phyloP scores from a whole-genome alignment of 2,888 invertebrate genomes.

The Drosophila anomalata region DNA sequence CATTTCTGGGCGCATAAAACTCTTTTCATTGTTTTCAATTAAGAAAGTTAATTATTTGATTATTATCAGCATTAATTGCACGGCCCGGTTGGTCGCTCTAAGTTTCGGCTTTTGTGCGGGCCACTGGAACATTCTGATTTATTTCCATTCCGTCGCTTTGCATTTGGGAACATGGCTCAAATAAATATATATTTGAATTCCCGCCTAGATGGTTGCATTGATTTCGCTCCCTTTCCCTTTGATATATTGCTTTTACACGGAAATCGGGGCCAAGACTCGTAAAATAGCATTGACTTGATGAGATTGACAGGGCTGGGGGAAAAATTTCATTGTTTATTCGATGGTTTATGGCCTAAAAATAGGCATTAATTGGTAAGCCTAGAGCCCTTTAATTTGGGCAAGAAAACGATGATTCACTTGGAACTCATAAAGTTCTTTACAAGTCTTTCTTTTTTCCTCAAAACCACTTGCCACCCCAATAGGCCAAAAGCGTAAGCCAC shows the following conservation, averaged over 20 bases:
- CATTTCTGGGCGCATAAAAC: constrained; percentile 60
- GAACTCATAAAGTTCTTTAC: not conserved
- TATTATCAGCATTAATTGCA: constrained; percentile 81
- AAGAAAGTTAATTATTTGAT: constrained; percentile 82
- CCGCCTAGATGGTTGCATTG: constrained; percentile 40
- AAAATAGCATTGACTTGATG: constrained; percentile 25
- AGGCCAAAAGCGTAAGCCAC: not conserved
- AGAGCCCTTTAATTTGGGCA: not conserved
- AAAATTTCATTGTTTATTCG: constrained; percentile 21
- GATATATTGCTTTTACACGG: constrained; percentile 51
- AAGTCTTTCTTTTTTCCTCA: constrained; percentile 4
- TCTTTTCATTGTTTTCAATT: constrained; percentile 82
- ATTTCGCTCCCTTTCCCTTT: constrained; percentile 46
- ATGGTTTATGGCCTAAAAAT: constrained; percentile 16
- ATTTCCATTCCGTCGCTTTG: constrained; percentile 40
- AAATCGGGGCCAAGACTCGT: constrained; percentile 41
- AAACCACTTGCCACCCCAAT: constrained; percentile 17
- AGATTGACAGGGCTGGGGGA: constrained; percentile 13
- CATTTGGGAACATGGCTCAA: constrained; percentile 12
- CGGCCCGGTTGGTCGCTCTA: constrained; percentile 13
- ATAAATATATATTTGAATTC: constrained; percentile 51
- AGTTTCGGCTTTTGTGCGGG: constrained; percentile 34
- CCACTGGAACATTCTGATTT: constrained; percentile 61
- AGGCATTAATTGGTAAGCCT: constrained; percentile 22
- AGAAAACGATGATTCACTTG: constrained; percentile 1